Evolutionary conservation across 23 tunicate genomes (phyloP), one percentile per base, ranked within the genome.

Genomic region (Trididemnum miniatum): DNA sequence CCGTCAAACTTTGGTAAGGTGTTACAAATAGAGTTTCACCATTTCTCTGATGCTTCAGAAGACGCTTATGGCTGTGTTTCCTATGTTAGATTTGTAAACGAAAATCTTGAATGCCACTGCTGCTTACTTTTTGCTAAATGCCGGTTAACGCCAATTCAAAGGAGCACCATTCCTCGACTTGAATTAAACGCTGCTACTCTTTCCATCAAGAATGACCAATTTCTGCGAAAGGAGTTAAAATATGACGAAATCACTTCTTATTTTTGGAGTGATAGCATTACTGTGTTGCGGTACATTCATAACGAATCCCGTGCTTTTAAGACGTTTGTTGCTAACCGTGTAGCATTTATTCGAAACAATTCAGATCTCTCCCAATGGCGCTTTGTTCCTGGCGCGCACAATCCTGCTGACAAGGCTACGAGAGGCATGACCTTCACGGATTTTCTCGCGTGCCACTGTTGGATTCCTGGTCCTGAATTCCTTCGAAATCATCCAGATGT

Each of bases 261-360:
- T 34, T 84, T 85, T 26, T 78, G 89, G 83, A 78, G 76, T 27
- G 89, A 85, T 22, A 65, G 84, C 2, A 78, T 76, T 65, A 78
- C 83, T 65, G 84, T 85, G 34, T 54, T 85, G 35, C 83, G 84
- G 5, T 84, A 76, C 50, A 20, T 85, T 20, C 22, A n/a, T n/a
- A 85, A 78, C 40, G 78, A 69, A 26, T 31, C 31, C 0, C 78
- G 44, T 44, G 20, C 57, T 26, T 78, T 85, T 57, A 78, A 78
- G 18, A 78, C 77, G 2, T 85, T 78, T 44, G 89, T 85, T 65
- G 84, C 89, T n/a, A 85, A 85, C 77, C 65, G 84, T 29, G 66
- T 85, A 35, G 50, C 0, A 38, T 30, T 5, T 65, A 65, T 34
- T 33, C 65, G 7, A 64, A 79, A 31, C 33, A 29, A 12, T 20